These are phyloP conservation scores for Ctenochaetus hawaiiensis DNA, from an alignment of 2,797 vertebrate species.

Conservation along the genomic window DNA sequence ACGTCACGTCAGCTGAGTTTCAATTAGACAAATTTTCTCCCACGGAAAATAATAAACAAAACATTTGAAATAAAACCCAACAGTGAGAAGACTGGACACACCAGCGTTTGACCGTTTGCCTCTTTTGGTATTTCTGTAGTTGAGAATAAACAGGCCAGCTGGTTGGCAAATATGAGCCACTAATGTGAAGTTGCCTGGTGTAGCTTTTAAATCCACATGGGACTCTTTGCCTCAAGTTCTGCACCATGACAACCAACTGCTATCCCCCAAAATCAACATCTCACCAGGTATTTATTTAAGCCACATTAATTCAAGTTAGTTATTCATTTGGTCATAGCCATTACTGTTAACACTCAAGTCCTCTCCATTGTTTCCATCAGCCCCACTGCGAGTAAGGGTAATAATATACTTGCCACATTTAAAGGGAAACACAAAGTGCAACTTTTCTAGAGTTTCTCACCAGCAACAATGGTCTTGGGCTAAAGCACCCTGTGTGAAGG, in stretches of 20 bases:
- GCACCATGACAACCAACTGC: slow-evolving; percentile 59
- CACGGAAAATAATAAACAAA: slow-evolving; percentile 15
- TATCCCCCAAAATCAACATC: slow-evolving; percentile 34
- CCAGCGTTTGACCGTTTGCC: slow-evolving; percentile 36
- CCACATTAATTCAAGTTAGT: slow-evolving; percentile 5
- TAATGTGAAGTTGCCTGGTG: slow-evolving; percentile 56
- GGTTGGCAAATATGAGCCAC: slow-evolving; percentile 17
- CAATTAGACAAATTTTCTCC: background rate
- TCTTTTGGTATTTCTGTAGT: slow-evolving; percentile 16
- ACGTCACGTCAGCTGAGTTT: slow-evolving; percentile 11
- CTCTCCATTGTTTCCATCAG: slow-evolving; percentile 36
- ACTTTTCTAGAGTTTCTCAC: slow-evolving; percentile 67
- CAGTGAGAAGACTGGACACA: slow-evolving; percentile 37
- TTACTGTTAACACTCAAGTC: slow-evolving; percentile 1
- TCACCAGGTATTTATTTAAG: slow-evolving; percentile 29
- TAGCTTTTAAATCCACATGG: slow-evolving; percentile 54
- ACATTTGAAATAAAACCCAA: slow-evolving; percentile 12
- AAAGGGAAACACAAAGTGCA: slow-evolving; percentile 73
- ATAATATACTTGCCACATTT: slow-evolving; percentile 46
- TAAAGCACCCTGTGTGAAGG: slow-evolving; percentile 47
- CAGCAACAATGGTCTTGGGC: slow-evolving; percentile 75
- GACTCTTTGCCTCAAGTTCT: slow-evolving; percentile 18
- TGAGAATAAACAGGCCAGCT: slow-evolving; percentile 14
- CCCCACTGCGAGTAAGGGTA: slow-evolving; percentile 45
- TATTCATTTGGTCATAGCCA: slow-evolving; percentile 12